Percentiles rank a stretch among this genome's conserved stretches.
phyloP scores from a whole-genome alignment of 2,797 vertebrate species.

The Xiphophorus birchmanni region DNA sequence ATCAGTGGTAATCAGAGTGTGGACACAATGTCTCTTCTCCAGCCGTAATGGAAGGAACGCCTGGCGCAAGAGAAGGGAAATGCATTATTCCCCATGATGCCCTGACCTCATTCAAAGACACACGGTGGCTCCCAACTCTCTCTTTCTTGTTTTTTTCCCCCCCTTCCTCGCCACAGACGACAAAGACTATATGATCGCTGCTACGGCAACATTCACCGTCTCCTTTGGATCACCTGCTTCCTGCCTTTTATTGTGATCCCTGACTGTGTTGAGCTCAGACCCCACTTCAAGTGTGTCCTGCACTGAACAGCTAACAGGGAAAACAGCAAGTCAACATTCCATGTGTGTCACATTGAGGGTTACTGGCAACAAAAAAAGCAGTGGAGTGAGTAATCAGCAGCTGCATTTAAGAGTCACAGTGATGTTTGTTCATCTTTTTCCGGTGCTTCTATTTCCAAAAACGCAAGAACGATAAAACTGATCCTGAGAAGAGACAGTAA shows the following conservation, averaged over 20 bases:
- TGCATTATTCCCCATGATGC: constrained; percentile 79
- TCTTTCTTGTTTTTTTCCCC: neutral
- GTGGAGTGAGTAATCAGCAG: constrained; percentile 51
- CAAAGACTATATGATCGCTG: constrained; percentile 55
- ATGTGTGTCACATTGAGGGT: constrained; percentile 47
- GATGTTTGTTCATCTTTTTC: constrained; percentile 18
- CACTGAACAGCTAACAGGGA: constrained; percentile 41
- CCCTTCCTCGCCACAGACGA: constrained; percentile 43
- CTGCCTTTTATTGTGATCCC: constrained; percentile 53
- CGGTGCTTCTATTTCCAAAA: neutral
- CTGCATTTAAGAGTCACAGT: constrained; percentile 5
- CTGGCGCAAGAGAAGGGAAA: constrained; percentile 74
- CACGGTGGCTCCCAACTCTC: constrained; percentile 63
- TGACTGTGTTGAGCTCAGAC: constrained; percentile 50
- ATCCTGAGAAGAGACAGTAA: constrained; percentile 31
- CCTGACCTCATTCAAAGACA: constrained; percentile 82
- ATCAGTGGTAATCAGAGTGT: constrained; percentile 90
- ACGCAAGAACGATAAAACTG: constrained; percentile 13
- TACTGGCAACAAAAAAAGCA: constrained; percentile 42
- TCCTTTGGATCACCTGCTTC: constrained; percentile 48
- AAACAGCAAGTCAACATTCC: constrained; percentile 49
- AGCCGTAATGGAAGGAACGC: constrained; percentile 79
- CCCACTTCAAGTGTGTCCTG: constrained; percentile 46
- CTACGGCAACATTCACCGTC: constrained; percentile 49
- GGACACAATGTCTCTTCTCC: constrained; percentile 81